Evolutionary conservation across 1,140 invertebrate genomes (phyloP), one percentile per base, ranked within the genome.

Genomic region (Solen grandis): DNA sequence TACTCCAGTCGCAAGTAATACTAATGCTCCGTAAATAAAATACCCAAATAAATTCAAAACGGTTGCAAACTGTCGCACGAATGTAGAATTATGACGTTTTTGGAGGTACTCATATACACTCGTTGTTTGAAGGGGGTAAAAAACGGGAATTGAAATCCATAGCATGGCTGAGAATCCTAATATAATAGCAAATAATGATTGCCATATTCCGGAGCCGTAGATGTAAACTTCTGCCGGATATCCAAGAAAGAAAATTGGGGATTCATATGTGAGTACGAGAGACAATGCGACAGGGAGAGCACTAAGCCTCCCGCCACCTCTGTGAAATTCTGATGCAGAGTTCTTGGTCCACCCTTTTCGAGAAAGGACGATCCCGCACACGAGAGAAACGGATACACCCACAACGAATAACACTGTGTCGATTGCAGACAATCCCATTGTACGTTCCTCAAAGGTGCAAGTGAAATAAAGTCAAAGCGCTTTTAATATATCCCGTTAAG

Each of bases 101-200:
- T 73, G 52, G 8, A 73, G 29, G 33, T 73, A 73, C 29, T 73
- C 69, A 25, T 35, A 73, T 27, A 73, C 69, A 59, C 69, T 73
- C 13, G 69, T 73, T 3, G 60, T 41, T 73, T 73, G 69, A 8
- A 73, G 69, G 1, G 69, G 69, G 29, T 73, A 73, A 27, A 59
- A 73, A 14, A 73, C 25, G 5, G 69, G 69, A 35, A 73, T 73
- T 14, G 54, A 22, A 16, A 73, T 73, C 46, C 46, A 73, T n/a
- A 73, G 60, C 54, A 73, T 57, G 5, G 52, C 1, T 36, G 55
- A 59, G 35, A 55, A 59, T 22, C 69, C 69, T 31, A 73, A 13
- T 5, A 22, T 22, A 29, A 59, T 57, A 27, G 54, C 69, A 19
- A 73, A 38, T 31, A 36, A 59, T 16, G 19, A 22, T 13, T 59